Evolutionary conservation across 1,140 invertebrate species (phyloP).

Genomic region (Thaumetopoea pityocampa): DNA sequence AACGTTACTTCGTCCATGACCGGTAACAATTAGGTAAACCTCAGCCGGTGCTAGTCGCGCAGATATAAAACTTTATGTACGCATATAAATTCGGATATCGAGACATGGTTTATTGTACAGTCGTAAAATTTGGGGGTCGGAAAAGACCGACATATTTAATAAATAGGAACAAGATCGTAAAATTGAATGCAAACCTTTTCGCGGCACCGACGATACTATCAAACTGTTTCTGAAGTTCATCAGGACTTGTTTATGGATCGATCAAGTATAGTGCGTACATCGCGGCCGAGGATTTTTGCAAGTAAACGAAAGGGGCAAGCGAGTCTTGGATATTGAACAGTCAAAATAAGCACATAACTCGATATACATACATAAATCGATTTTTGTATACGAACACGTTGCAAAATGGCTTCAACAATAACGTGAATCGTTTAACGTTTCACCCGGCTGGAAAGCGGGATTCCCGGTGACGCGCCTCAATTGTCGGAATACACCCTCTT

Average conservation of each 20-base stretch:
- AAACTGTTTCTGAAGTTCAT: constrained; percentile 45
- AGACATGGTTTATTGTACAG: constrained; percentile 73
- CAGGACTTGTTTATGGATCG: constrained; percentile 10
- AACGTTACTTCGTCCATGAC: constrained; percentile 52
- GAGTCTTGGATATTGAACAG: too few relatives aligned
- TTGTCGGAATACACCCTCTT: constrained; percentile 31
- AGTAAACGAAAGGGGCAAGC: neutral
- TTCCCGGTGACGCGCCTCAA: constrained; percentile 45
- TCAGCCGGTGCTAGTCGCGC: constrained; percentile 63
- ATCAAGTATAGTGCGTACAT: neutral
- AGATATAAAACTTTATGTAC: constrained; percentile 75
- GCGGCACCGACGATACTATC: constrained; percentile 61
- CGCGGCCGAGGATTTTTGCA: neutral
- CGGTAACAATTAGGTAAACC: constrained; percentile 68
- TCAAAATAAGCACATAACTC: too few relatives aligned
- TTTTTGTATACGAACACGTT: too few relatives aligned
- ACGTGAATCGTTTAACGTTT: constrained; percentile 49
- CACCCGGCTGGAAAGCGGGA: constrained; percentile 30
- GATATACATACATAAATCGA: too few relatives aligned
- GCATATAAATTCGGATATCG: constrained; percentile 74
- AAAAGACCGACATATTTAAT: constrained; percentile 74
- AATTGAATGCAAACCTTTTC: constrained; percentile 65
- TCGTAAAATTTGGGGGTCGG: constrained; percentile 72
- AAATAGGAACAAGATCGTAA: constrained; percentile 73
- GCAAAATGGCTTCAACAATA: constrained; percentile 47